Evolutionary conservation across 2,797 vertebrate species (phyloP).

Genomic region (Pseudomugil gertrudae): DNA sequence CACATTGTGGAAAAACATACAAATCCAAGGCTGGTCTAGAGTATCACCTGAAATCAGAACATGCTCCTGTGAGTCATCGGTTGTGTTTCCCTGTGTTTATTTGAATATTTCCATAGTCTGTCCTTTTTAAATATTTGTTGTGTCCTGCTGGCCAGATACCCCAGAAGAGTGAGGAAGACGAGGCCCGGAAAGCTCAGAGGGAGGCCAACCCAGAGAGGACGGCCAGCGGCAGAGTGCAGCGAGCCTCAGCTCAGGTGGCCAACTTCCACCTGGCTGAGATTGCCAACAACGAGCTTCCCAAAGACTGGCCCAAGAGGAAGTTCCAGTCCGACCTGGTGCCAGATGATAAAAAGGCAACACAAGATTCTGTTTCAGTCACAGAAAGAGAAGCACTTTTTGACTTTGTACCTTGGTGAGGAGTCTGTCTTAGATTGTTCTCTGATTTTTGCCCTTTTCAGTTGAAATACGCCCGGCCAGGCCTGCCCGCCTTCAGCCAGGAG

Average conservation of each 20-base stretch:
- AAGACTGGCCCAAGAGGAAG: conserved; percentile 96
- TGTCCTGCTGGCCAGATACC: conserved; percentile 65
- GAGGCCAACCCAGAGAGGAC: conserved; percentile 78
- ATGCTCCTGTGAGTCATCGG: conserved; percentile 85
- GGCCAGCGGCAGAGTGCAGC: conserved; percentile 87
- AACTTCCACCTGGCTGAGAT: conserved; percentile 93
- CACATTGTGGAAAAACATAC: conserved; percentile 91
- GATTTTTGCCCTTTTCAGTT: conserved; percentile 73
- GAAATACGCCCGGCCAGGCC: conserved; percentile 92
- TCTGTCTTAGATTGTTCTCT: background rate
- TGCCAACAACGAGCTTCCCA: conserved; percentile 89
- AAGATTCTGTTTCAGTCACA: background rate
- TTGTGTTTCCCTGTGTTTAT: background rate
- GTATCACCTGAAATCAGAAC: conserved; percentile 93
- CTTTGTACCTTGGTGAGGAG: background rate
- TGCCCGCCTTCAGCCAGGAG: conserved; percentile 93
- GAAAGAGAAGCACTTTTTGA: too few relatives aligned
- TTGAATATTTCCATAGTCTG: background rate
- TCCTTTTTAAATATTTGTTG: background rate
- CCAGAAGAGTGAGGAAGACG: conserved; percentile 65
- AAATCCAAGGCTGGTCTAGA: conserved; percentile 92
- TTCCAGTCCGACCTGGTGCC: conserved; percentile 93
- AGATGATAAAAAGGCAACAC: conserved; percentile 89
- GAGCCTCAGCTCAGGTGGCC: conserved; percentile 91
- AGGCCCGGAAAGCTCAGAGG: conserved; percentile 59